Base-by-base conservation (phyloP, 2,797 vertebrate genomes). In the Danio tinwini region DNA sequence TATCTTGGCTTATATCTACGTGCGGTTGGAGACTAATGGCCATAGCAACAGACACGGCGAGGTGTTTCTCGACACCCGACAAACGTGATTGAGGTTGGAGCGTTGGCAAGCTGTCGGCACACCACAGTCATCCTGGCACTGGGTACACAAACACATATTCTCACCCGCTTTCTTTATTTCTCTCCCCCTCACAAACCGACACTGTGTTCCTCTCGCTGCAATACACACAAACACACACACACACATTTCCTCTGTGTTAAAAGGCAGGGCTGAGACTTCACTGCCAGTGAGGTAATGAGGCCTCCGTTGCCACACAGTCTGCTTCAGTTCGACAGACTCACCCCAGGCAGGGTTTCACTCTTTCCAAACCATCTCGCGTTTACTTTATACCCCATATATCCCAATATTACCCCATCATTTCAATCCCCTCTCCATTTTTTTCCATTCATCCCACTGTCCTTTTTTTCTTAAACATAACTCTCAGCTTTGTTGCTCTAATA, bases 111-210 rank as follows among this genome's bases (percentile, higher is more conserved):
- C 83, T 47, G 82, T 85, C 75, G 84, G 86, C 80, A 82, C 80
- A 61, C 76, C 81, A 71, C 85, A 79, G 68, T 74, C 68, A 72
- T 76, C 37, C 68, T 85, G 81, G 76, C 76, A 79, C 58, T 13
- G 76, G 67, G 67, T 79, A 71, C 45, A 19, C 58, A 78, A 78
- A 78, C 67, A 78, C 63, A 74, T 62, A 79, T 79, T 74, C 79
- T 81, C 79, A 74, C 71, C 74, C 53, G 61, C 40, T 63, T 68
- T 68, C 78, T 85, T 87, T 86, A 29, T 86, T 83, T 90, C 88
- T 86, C 88, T 86, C 82, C 82, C 13, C 76, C 76, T 83, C 86
- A 80, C 65, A 74, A 82, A 79, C 62, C 29, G 16, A 77, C 74
- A 73, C 53, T 58, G 61, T 56, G 53, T 77, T 71, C 70, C 65